A percentile compares a stretch with the other conserved stretches of the same genome.
Evolutionary conservation across 2,888 invertebrate species (phyloP).

Genomic region (Drosophila hamatofila): DNA sequence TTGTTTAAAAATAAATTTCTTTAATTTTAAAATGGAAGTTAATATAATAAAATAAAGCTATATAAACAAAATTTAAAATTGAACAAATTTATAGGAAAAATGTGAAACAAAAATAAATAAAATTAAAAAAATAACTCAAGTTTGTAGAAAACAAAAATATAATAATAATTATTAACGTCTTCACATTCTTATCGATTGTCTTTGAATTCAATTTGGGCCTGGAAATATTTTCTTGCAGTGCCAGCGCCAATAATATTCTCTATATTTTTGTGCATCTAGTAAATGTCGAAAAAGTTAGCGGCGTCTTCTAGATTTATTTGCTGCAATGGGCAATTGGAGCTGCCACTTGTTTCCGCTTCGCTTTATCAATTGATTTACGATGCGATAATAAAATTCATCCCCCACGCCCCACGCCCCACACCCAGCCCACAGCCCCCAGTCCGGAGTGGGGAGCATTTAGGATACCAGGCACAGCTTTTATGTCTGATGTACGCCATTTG

Average conservation of each 20-base stretch:
- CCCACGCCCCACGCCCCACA: background rate
- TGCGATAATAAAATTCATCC: constrained; percentile 59
- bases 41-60: too few relatives aligned
- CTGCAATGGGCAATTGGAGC: constrained; percentile 71
- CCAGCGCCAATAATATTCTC: constrained; percentile 9
- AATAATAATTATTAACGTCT: too few relatives aligned
- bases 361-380: constrained; percentile 82
- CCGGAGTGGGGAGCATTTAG: constrained; percentile 18
- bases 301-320: constrained; percentile 69
- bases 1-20: too few relatives aligned
- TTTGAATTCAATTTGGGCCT: background rate
- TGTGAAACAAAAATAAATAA: too few relatives aligned
- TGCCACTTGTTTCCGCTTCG: constrained; percentile 82
- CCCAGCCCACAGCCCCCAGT: background rate
- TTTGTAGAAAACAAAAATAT: too few relatives aligned
- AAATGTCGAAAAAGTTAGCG: constrained; percentile 58
- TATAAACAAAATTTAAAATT: too few relatives aligned
- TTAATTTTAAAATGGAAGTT: too few relatives aligned
- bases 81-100: too few relatives aligned
- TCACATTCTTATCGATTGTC: background rate
- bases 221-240: constrained; percentile 24
- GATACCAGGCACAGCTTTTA: constrained; percentile 31
- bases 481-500: constrained; percentile 75
- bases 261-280: constrained; percentile 42
- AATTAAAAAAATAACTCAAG: too few relatives aligned